phyloP scores from a whole-genome alignment of 2,888 invertebrate species.

The Crocallis elinguaria region DNA sequence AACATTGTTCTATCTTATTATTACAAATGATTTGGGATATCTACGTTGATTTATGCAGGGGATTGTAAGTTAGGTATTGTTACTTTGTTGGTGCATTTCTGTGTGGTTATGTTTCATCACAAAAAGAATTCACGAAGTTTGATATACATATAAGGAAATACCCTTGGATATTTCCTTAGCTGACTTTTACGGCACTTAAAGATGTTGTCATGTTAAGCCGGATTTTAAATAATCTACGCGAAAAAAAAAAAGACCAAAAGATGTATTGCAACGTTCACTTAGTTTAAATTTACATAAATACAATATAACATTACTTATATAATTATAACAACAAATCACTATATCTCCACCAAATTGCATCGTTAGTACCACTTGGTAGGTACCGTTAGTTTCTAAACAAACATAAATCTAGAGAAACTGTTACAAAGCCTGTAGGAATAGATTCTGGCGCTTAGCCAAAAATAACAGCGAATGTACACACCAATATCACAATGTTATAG shows the following conservation, averaged over 20 bases:
- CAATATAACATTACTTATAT: neutral
- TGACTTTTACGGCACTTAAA: no score
- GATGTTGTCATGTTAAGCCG: no score
- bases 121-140: no score
- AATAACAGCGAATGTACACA: constrained; percentile 8
- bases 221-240: no score
- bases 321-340: neutral
- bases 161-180: no score
- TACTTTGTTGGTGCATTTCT: neutral
- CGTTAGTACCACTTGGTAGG: neutral
- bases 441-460: constrained; percentile 17
- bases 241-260: no score
- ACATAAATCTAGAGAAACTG: constrained; percentile 10
- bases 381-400: constrained; percentile 8
- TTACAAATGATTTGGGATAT: constrained; percentile 11
- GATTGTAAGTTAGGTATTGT: neutral
- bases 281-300: no score
- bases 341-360: neutral
- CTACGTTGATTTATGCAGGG: neutral
- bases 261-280: no score
- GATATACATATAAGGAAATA: no score
- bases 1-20: constrained; percentile 12
- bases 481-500: neutral
- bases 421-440: constrained; percentile 11
- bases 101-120: neutral